Base-by-base conservation (phyloP, 2,888 invertebrate species). In the Danaus chrysippus region DNA sequence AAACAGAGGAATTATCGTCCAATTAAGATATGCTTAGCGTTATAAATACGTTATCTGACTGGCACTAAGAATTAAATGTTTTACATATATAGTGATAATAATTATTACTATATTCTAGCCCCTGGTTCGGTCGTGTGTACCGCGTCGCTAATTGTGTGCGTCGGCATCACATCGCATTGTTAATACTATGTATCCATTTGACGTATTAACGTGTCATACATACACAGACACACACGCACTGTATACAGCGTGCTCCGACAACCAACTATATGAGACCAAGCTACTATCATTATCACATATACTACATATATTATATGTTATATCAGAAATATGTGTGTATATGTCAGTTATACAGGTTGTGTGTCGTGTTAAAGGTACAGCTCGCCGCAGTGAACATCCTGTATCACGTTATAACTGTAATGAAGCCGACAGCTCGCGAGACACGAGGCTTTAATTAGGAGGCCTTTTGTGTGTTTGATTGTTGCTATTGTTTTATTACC, bases 131-230 rank as follows among this genome's bases (percentile, higher is more conserved):
- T 41, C 74, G 78, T 54, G 59, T 59, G 62, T 0, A 0, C 12
- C 49, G 58, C 63, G 64, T 56, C 59, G 68, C 73, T 83, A 81
- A 82, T 82, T 81, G 86, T 82, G 81, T 81, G 80, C 74, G 79
- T 77, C 70, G 76, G 76, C 67, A 70, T 70, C 70, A 66, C 68
- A 70, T 71, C 66, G 76, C 77, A 82, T 85, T 85, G 84, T 86
- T 85, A 83, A 80, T 80, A 76, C 81, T 79, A 76, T 79, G 81
- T 84, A 84, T 82, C 83, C 83, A 82, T 84, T 83, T 83, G 84
- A 84, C 82, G 83, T 83, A 83, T 84, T 79, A 82, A 81, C 81
- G 78, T 74, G 78, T 49, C 49, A 49, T 49, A 49, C 10, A 13
- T 49, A 49, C 17, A 49, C 12, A 10, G 9, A 49, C 17, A 49